A percentile compares a stretch with the other conserved stretches of the same genome.
Evolutionary conservation across 2,797 vertebrate genomes (phyloP).

Genomic region (Rhinogobio ventralis): DNA sequence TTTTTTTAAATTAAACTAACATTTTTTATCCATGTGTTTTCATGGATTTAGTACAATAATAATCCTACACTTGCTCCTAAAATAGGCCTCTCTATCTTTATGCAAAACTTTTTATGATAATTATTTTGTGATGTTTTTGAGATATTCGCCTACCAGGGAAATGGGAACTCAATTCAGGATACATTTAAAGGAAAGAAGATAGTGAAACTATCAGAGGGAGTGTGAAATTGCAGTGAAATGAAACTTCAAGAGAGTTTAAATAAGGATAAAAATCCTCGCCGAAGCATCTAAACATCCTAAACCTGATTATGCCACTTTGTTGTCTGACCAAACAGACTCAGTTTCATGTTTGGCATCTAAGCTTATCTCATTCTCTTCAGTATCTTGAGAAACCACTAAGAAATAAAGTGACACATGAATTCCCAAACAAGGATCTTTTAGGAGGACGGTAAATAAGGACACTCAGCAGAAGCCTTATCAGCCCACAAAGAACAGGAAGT

Average conservation of each 20-base stretch:
- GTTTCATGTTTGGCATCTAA: not conserved
- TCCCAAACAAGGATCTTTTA: constrained; percentile 1
- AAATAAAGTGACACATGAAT: constrained; percentile 21
- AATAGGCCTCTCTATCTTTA: not conserved
- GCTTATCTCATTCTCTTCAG: not conserved
- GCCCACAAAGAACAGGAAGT: not conserved
- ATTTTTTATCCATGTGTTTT: not conserved
- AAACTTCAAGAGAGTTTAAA: constrained; percentile 19
- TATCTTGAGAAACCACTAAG: not conserved
- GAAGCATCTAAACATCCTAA: not conserved
- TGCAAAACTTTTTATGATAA: not conserved
- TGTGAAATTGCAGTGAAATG: constrained; percentile 36
- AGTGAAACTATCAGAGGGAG: constrained; percentile 1
- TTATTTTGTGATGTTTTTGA: not conserved
- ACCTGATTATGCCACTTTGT: not conserved
- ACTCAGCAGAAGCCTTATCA: constrained; percentile 18
- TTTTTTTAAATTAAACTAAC: too few relatives aligned
- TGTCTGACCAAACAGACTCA: not conserved
- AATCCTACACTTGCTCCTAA: not conserved
- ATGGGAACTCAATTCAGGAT: constrained; percentile 3
- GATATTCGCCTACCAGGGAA: not conserved
- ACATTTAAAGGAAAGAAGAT: not conserved
- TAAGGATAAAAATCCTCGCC: not conserved
- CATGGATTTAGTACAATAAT: not conserved
- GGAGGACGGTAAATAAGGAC: not conserved